Base-by-base conservation (phyloP, 2,888 invertebrate genomes). In the Drosophila longiperda region DNA sequence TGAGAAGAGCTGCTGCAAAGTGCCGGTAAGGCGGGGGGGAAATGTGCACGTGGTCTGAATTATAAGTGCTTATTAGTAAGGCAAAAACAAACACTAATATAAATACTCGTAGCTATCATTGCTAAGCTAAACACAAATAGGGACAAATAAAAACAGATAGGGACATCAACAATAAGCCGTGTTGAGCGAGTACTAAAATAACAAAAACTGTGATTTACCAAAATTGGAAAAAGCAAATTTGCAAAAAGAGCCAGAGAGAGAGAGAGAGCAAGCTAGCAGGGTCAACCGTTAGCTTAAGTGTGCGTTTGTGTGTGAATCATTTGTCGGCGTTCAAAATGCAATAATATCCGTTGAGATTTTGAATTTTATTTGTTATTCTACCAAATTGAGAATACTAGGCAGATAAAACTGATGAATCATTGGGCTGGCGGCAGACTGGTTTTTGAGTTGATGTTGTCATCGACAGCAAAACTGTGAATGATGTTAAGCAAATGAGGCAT, bases 41-140 rank as follows among this genome's bases (percentile, higher is more conserved):
- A 40, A 29, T 6, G 36, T 36, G 65, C 74, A 65, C 69, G 63
- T 72, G 66, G 78, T 45, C 4, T 78, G 68, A 86, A 54, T 82
- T 75, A 89, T 87, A 85, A 85, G 70, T 17, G 49, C 58, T 73
- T 29, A 80, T 86, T 78, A 48, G 60, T 73, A 73, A 42, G 52
- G 49, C 70, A 85, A 87, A 80, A 55, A 70, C 36, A 69, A 71
- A 60, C 60, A 76, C 29, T 53, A 23, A 76, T 57, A 63, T 57
- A 50, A 69, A 68, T 66, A n/a, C n/a, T n/a, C n/a, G n/a, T n/a
- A 50, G 49, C 52, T 29, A 29, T 6, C 29, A 29, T 29, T 29
- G 29, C 29, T 67, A 52, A 82, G 71, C 67, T 54, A 68, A 55
- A 71, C 67, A 82, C 67, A 82, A 87, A 73, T 66, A n/a, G n/a